Conservation (phyloP, 2,888 invertebrate species). For the Cynaeus angustus region DNA sequence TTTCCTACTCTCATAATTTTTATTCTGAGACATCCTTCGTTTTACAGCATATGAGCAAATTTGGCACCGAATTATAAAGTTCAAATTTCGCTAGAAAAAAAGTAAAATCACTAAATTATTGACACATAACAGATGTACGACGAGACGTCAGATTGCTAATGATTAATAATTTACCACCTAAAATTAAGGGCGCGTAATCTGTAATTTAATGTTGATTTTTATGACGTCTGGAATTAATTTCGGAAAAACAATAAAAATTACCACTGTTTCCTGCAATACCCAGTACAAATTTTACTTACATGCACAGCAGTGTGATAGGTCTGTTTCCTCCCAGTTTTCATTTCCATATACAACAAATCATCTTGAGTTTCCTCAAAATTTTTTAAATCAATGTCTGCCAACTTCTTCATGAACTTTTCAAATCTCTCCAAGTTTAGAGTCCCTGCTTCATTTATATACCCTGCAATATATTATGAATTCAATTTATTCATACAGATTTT, state of each 20-base stretch:
- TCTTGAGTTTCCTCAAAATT: constrained; percentile 85
- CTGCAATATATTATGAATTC: constrained; percentile 71
- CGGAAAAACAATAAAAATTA: constrained; percentile 1
- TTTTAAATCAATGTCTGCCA: constrained; percentile 83
- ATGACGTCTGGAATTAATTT: too few relatives aligned
- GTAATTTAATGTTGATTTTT: too few relatives aligned
- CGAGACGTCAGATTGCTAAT: too few relatives aligned
- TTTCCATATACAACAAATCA: constrained; percentile 89
- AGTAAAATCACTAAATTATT: too few relatives aligned
- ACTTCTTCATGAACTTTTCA: constrained; percentile 86
- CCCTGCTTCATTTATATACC: constrained; percentile 95
- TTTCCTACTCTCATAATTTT: too few relatives aligned
- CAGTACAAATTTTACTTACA: constrained; percentile 24
- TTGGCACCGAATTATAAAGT: too few relatives aligned
- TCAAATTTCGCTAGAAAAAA: too few relatives aligned
- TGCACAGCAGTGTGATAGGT: constrained; percentile 53
- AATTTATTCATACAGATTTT: not conserved
- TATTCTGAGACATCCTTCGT: too few relatives aligned
- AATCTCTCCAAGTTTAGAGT: constrained; percentile 87
- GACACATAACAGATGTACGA: too few relatives aligned
- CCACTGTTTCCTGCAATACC: not conserved
- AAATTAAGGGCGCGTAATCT: too few relatives aligned
- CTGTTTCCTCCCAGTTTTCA: constrained; percentile 79
- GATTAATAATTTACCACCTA: too few relatives aligned
- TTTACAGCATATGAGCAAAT: too few relatives aligned